Evolutionary conservation across 2,888 invertebrate genomes (phyloP).

Genomic region (Drosophila mimica): DNA sequence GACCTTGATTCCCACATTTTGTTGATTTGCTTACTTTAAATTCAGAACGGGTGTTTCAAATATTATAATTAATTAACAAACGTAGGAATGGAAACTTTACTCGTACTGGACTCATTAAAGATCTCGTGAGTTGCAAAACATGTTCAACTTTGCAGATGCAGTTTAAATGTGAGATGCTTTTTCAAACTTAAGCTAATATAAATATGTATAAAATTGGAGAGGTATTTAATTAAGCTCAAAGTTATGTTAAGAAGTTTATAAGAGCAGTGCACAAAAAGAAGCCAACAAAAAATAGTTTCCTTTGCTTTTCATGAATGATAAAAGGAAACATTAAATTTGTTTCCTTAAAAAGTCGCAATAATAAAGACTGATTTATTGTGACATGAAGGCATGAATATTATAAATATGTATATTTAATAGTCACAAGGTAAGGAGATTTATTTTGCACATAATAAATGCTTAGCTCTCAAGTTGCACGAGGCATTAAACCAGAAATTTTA

Average conservation of each 20-base stretch:
- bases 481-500: constrained; percentile 34
- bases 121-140: neutral
- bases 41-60: neutral
- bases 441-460: constrained; percentile 28
- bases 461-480: constrained; percentile 6
- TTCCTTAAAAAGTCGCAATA: neutral
- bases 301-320: neutral
- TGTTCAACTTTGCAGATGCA: neutral
- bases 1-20: constrained; percentile 1
- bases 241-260: neutral
- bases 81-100: neutral
- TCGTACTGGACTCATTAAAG: neutral
- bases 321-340: neutral
- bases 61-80: neutral
- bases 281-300: neutral
- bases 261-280: neutral
- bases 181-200: neutral
- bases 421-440: constrained; percentile 19
- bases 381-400: constrained; percentile 15
- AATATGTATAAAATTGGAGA: neutral
- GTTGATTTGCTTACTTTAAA: neutral
- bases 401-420: constrained; percentile 5
- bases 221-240: neutral
- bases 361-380: constrained; percentile 18
- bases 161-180: neutral